These are phyloP conservation scores for Alca torda DNA, from an alignment of 2,797 vertebrate species.

Conservation along the genomic window DNA sequence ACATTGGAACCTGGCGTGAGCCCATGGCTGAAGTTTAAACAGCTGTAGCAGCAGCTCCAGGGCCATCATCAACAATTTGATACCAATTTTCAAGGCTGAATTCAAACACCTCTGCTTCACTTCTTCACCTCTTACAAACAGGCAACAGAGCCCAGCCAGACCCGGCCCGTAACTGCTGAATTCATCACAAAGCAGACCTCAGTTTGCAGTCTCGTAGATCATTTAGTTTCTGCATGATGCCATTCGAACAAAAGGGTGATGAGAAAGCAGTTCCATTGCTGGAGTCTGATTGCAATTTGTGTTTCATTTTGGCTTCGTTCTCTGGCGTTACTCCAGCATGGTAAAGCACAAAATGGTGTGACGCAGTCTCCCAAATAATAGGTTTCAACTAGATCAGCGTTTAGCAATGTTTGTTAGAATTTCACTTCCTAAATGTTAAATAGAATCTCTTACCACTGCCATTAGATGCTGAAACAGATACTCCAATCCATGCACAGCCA, in stretches of 20 bases:
- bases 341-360: conserved; percentile 30
- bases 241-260: conserved; percentile 49
- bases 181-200: conserved; percentile 22
- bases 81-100: neutral
- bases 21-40: neutral
- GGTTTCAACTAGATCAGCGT: conserved; percentile 24
- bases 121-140: neutral
- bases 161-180: neutral
- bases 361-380: neutral
- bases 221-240: conserved; percentile 37
- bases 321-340: conserved; percentile 7
- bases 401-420: neutral
- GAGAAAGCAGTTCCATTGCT: conserved; percentile 41
- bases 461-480: neutral
- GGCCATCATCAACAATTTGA: neutral
- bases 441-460: neutral
- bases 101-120: neutral
- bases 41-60: neutral
- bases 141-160: neutral
- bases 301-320: neutral
- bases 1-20: neutral
- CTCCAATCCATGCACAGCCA: neutral
- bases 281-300: neutral
- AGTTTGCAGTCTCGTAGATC: neutral
- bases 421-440: neutral